phyloP scores from a whole-genome alignment of 2,888 invertebrate genomes.

The Fragum fragum region DNA sequence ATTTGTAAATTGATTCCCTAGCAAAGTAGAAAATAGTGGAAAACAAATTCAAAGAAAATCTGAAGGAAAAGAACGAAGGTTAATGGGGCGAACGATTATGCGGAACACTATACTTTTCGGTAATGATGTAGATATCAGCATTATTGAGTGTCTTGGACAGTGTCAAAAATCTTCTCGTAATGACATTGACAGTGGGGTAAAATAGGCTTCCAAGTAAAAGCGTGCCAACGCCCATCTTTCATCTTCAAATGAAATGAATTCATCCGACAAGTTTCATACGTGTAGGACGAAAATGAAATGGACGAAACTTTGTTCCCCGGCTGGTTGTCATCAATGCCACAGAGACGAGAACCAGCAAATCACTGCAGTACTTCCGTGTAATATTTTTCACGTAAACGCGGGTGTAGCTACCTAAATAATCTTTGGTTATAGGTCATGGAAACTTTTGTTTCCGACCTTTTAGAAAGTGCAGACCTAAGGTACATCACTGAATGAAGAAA shows the following conservation, averaged over 20 bases:
- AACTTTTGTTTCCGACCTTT: slow-evolving; percentile 28
- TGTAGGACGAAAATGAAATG: not conserved
- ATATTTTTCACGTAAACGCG: not conserved
- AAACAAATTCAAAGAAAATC: too few relatives aligned
- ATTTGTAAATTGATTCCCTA: too few relatives aligned
- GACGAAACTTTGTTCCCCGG: not conserved
- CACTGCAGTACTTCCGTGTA: not conserved
- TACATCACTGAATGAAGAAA: not conserved
- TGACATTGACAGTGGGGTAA: slow-evolving; percentile 27
- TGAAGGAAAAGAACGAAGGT: not conserved
- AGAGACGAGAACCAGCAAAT: not conserved
- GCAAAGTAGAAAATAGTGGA: too few relatives aligned
- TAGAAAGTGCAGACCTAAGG: slow-evolving; percentile 32
- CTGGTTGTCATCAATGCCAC: not conserved
- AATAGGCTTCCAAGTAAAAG: slow-evolving; percentile 32
- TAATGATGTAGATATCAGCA: slow-evolving; percentile 49
- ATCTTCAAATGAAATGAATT: too few relatives aligned
- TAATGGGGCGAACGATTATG: not conserved
- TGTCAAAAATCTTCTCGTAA: not conserved
- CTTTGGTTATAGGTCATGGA: slow-evolving; percentile 18
- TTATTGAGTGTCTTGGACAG: not conserved
- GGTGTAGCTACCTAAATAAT: not conserved
- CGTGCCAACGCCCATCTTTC: slow-evolving; percentile 23
- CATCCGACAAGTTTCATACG: too few relatives aligned
- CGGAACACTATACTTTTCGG: slow-evolving; percentile 52